Conservation (phyloP, 2,797 vertebrate species). For the Heteromormyrus szaboi region DNA sequence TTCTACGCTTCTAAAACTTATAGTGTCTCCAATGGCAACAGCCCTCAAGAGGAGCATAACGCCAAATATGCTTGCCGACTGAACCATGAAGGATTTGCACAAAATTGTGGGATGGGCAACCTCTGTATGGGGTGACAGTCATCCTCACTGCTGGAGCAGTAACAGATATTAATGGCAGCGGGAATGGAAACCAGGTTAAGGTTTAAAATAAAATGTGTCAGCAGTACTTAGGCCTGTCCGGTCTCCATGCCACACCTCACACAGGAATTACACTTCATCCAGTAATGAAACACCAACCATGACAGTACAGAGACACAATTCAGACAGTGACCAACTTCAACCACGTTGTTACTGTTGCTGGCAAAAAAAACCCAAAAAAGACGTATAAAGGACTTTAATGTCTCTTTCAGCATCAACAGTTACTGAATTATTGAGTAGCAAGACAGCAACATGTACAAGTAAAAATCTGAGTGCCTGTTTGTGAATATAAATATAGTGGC, state of each 20-base stretch:
- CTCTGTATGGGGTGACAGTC: not conserved
- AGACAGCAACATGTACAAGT: constrained; percentile 61
- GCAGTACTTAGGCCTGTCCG: not conserved
- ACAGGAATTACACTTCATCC: not conserved
- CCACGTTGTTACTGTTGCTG: not conserved
- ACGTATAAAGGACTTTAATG: constrained; percentile 20
- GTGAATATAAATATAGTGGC: constrained; percentile 66
- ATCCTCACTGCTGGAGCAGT: not conserved
- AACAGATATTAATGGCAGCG: not conserved
- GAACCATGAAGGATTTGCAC: not conserved
- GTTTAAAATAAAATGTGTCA: not conserved
- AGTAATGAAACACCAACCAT: not conserved
- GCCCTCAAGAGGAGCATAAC: not conserved
- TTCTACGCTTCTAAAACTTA: not conserved
- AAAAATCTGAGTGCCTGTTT: constrained; percentile 51
- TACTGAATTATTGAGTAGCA: constrained; percentile 61
- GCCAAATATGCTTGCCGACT: not conserved
- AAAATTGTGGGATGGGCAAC: not conserved
- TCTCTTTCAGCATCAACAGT: constrained; percentile 45
- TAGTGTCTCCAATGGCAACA: not conserved
- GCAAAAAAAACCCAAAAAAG: constrained; percentile 25
- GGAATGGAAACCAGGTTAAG: not conserved
- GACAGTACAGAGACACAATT: constrained; percentile 1
- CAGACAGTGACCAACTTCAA: not conserved
- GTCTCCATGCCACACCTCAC: not conserved